A percentile compares a stretch with the other conserved stretches of the same genome.
Conservation (phyloP, 2,113 vertebrate species). For the Meleagris gallopavo region DNA sequence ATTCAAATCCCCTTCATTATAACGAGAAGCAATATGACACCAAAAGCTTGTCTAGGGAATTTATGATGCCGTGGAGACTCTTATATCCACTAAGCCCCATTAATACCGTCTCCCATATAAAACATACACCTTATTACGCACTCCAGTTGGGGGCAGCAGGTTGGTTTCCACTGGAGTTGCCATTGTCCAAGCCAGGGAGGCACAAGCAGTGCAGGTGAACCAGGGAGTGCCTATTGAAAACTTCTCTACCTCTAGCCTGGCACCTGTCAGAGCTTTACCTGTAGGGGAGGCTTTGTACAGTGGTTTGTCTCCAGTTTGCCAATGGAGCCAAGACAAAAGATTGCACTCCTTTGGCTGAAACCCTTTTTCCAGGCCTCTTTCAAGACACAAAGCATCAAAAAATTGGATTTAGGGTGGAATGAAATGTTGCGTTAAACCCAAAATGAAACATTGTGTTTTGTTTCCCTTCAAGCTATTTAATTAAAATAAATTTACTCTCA, state of each 20-base stretch:
- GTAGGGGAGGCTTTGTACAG: background rate
- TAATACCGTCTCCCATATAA: slow-evolving; percentile 66
- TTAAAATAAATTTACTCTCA: background rate
- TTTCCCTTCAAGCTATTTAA: background rate
- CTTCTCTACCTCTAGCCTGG: background rate
- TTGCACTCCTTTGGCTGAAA: background rate
- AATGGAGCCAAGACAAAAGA: background rate
- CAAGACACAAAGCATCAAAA: background rate
- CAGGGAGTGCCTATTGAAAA: background rate
- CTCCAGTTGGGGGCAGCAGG: background rate
- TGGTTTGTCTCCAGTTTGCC: background rate
- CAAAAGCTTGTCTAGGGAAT: slow-evolving; percentile 60
- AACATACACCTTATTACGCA: slow-evolving; percentile 54
- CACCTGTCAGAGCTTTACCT: background rate
- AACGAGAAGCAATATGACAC: slow-evolving; percentile 66
- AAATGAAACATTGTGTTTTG: background rate
- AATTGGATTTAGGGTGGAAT: background rate
- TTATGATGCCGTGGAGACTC: slow-evolving; percentile 64
- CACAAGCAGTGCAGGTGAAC: background rate
- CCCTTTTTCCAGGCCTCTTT: background rate
- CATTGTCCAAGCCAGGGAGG: background rate
- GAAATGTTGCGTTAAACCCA: background rate
- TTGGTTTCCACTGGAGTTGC: background rate
- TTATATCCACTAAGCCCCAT: slow-evolving; percentile 67
- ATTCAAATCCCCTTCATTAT: slow-evolving; percentile 74